Conservation (phyloP, 1,140 invertebrate species). For the Formica exsecta region DNA sequence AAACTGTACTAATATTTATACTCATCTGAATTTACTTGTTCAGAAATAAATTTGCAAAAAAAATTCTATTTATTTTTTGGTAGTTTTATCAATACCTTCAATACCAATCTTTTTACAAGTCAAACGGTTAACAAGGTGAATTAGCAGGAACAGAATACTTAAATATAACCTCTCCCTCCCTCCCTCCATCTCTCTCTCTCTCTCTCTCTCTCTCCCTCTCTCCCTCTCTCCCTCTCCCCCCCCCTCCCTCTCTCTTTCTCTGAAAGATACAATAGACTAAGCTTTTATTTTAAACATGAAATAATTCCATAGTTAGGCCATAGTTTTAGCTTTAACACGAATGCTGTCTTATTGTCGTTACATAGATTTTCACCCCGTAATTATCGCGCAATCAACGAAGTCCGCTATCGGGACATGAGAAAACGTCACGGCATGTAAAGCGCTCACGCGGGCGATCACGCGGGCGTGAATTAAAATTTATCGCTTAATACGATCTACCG, state of each 20-base stretch:
- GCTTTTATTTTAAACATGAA: not conserved
- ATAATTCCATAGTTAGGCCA: conserved; percentile 4
- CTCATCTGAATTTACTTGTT: not conserved
- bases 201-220: not conserved
- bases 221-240: not conserved
- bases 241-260: not conserved
- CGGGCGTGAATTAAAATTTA: conserved; percentile 56
- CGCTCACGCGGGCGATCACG: not conserved
- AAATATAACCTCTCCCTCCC: not conserved
- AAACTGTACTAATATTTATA: not conserved
- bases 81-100: no score
- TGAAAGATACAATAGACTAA: no score
- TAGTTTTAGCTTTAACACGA: not conserved
- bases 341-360: not conserved
- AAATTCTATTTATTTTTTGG: not conserved
- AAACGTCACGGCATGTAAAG: conserved; percentile 46
- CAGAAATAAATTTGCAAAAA: not conserved
- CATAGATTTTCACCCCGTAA: conserved; percentile 20
- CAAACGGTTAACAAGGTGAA: not conserved
- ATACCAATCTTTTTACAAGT: not conserved
- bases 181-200: no score
- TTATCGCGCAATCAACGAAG: conserved; percentile 44
- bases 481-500: conserved; percentile 52
- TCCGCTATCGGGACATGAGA: conserved; percentile 11
- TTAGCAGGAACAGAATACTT: not conserved